A percentile compares a stretch with the other conserved stretches of the same genome.
Evolutionary conservation across 2,113 vertebrate species (phyloP).

Genomic region (Arizona elegans): DNA sequence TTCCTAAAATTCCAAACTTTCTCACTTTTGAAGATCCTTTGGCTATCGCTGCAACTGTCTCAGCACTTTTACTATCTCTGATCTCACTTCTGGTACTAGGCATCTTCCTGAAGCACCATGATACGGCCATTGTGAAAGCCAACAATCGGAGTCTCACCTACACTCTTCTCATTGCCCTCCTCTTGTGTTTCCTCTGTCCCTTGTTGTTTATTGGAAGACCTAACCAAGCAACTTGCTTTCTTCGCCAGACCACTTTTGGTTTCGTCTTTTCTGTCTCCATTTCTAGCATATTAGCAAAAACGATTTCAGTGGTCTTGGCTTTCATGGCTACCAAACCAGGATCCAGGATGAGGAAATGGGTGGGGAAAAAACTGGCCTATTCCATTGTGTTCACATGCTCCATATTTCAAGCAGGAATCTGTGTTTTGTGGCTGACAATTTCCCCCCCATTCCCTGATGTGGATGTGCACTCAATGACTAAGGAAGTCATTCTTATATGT

Average conservation of each 20-base stretch:
- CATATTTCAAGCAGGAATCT: not conserved
- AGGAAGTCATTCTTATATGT: not conserved
- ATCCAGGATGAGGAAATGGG: not conserved
- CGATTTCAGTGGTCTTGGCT: not conserved
- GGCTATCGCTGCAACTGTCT: not conserved
- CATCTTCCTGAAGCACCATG: not conserved
- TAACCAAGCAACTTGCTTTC: not conserved
- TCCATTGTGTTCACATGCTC: not conserved
- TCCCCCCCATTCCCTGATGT: not conserved
- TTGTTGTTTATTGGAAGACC: not conserved
- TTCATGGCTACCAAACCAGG: not conserved
- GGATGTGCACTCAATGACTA: not conserved
- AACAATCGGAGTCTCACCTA: not conserved
- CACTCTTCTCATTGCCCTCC: not conserved
- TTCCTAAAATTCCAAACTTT: not conserved
- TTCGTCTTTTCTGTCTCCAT: not conserved
- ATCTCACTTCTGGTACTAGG: not conserved
- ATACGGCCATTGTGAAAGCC: not conserved
- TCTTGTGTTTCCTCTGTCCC: not conserved
- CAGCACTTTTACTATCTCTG: not conserved
- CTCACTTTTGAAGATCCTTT: not conserved
- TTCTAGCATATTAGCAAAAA: not conserved
- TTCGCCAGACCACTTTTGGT: not conserved
- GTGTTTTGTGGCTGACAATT: not conserved
- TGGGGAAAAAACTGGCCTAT: not conserved